Evolutionary conservation across 2,888 invertebrate genomes (phyloP), one percentile per base, ranked within the genome.

Genomic region (Chloroclystis v-ata): DNA sequence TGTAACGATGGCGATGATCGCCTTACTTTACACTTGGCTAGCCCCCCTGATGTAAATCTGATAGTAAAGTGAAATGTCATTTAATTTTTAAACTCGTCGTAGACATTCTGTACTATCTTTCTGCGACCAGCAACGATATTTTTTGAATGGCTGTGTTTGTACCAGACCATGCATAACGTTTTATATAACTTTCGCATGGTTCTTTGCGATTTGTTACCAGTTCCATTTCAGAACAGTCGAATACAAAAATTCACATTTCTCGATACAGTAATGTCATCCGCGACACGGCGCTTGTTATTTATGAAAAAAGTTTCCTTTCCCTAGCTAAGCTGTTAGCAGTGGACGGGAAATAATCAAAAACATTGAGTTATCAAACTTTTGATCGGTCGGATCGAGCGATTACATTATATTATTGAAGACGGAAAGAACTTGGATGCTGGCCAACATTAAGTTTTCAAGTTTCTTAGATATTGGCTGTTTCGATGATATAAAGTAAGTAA

Each of bases 391-490:
- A 46, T 37, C 37, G 37, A 37, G 11, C 43, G 37, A 43, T 43
- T 37, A 28, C 14, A 43, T 28, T 37, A 35, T 33, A 33, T 37
- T 28, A 35, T 35, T 33, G 32, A 12, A 28, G 12, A 37, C 13
- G 20, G 32, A 45, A 45, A 45, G 32, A 45, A 39, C 29, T 49
- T 49, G 49, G 49, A 46, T 20, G 12, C 10, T 8, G 35, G 42
- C 49, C 49, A 49, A 49, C 41, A 49, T 46, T 43, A 43, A 38
- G 29, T 49, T 46, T 46, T 49, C 45, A 39, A 46, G 42, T 49
- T 49, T 35, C 28, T 12, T 38, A 9, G 35, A 43, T 46, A 49
- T 49, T 46, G 45, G 42, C 42, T 45, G 16, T 45, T 39, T 39
- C 29, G 20, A 26, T 45, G 49, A 42, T 45, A 38, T 40, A 45